Percentiles rank a stretch among this genome's conserved stretches.
Conservation (phyloP, 2,888 invertebrate genomes). For the Callosobruchus maculatus region DNA sequence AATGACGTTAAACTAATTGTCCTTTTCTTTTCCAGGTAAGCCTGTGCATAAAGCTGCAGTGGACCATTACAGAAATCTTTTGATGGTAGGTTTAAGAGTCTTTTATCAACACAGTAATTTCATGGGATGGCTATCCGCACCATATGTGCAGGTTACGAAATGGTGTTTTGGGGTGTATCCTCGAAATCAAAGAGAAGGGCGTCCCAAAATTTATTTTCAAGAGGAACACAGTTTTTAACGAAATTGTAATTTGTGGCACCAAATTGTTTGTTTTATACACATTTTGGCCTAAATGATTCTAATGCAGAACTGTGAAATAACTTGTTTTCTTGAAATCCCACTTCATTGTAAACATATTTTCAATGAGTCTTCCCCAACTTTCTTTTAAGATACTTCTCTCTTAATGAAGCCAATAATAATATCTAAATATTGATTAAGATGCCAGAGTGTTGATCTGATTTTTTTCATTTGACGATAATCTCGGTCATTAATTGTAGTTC, state of each 20-base stretch:
- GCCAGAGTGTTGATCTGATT: no score
- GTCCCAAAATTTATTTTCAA: neutral
- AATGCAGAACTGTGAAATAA: no score
- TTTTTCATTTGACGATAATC: no score
- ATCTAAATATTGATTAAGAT: no score
- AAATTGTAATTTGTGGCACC: no score
- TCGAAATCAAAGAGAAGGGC: neutral
- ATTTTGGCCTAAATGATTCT: no score
- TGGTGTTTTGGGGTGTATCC: neutral
- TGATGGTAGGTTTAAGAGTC: neutral
- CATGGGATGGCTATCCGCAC: neutral
- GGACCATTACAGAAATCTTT: neutral
- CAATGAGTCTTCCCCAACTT: neutral
- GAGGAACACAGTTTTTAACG: neutral
- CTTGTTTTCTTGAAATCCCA: no score
- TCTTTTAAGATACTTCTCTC: no score
- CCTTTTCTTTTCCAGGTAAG: conserved; percentile 22
- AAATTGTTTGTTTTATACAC: no score
- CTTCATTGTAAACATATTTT: no score
- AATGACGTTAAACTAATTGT: neutral
- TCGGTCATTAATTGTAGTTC: no score
- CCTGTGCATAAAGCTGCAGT: neutral
- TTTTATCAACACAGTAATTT: neutral
- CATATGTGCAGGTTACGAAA: neutral
- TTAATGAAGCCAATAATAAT: no score